These are phyloP conservation scores for Stenoptilia bipunctidactyla DNA, from an alignment of 2,888 invertebrate species.

Conservation along the genomic window DNA sequence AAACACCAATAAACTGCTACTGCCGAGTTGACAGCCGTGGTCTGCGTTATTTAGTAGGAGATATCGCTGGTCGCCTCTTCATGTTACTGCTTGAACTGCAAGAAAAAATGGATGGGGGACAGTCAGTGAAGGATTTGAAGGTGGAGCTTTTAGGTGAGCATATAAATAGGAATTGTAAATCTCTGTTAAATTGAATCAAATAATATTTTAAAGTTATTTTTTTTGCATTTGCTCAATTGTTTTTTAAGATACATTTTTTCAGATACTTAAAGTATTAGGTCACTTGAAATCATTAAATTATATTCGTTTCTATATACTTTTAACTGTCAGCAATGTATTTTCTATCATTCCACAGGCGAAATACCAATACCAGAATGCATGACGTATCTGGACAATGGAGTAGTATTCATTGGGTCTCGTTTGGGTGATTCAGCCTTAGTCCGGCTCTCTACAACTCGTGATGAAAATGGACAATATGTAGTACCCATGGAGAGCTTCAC, in stretches of 20 bases:
- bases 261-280: too few relatives aligned
- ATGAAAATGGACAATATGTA: conserved; percentile 90
- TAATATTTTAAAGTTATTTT: too few relatives aligned
- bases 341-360: conserved; percentile 77
- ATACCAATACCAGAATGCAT: conserved; percentile 97
- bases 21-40: conserved; percentile 94
- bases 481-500: conserved; percentile 96
- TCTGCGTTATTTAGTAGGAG: conserved; percentile 91
- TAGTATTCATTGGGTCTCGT: conserved; percentile 95
- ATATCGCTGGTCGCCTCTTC: conserved; percentile 94
- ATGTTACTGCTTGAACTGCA: conserved; percentile 94
- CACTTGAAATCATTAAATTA: too few relatives aligned
- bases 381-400: conserved; percentile 98
- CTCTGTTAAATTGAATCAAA: too few relatives aligned
- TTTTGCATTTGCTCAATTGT: too few relatives aligned
- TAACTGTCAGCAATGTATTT: too few relatives aligned
- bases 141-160: conserved; percentile 86
- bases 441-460: conserved; percentile 85
- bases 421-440: conserved; percentile 97
- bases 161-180: too few relatives aligned
- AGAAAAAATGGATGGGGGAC: conserved; percentile 81
- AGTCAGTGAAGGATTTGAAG: conserved; percentile 89
- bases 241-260: too few relatives aligned
- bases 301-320: too few relatives aligned
- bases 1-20: conserved; percentile 95